phyloP scores from a whole-genome alignment of 2,113 vertebrate genomes.

The Hyperopisus bebe region DNA sequence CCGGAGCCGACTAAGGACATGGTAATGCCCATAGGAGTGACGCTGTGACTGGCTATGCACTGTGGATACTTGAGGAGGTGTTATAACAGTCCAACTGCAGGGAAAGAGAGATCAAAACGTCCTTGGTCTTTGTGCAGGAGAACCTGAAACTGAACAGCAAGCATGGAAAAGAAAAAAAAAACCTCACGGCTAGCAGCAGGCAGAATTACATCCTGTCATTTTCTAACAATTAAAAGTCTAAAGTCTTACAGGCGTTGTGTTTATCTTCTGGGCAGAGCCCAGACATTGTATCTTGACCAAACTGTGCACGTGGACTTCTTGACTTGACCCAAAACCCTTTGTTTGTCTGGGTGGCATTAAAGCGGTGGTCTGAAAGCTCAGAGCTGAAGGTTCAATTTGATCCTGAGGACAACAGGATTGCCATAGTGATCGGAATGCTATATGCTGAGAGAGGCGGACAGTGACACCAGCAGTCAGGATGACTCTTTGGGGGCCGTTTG shows the following conservation, averaged over 20 bases:
- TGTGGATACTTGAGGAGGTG: not conserved
- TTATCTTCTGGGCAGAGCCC: not conserved
- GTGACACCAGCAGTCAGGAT: not conserved
- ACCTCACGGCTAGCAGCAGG: not conserved
- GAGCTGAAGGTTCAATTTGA: not conserved
- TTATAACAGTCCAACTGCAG: not conserved
- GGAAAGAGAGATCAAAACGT: not conserved
- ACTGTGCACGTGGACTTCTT: not conserved
- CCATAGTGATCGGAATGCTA: not conserved
- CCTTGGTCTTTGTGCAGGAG: not conserved
- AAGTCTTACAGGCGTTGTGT: not conserved
- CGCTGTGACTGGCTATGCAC: not conserved
- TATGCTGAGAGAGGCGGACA: not conserved
- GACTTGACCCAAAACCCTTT: not conserved
- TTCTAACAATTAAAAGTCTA: not conserved
- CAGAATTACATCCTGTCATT: not conserved
- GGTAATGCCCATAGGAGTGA: not conserved
- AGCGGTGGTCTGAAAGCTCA: not conserved
- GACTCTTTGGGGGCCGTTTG: not conserved
- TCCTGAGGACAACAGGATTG: not conserved
- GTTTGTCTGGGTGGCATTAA: not conserved
- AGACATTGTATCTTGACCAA: constrained; percentile 3
- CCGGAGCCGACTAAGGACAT: not conserved
- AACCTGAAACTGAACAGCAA: not conserved
- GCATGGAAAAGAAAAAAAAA: not conserved